Conservation (phyloP, 2,113 vertebrate genomes). For the Halichoerus grypus region DNA sequence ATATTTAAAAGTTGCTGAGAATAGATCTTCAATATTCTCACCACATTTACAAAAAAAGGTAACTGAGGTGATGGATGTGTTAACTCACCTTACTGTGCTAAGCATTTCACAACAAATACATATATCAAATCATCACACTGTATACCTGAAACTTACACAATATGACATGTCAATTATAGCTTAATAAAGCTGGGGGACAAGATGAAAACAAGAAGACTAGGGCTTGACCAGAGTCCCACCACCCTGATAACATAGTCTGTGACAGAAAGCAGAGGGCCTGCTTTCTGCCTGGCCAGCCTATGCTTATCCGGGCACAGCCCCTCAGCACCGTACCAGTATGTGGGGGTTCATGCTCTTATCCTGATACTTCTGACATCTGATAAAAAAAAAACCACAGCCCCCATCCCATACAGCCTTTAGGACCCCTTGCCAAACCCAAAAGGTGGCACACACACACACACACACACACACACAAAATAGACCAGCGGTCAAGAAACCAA, state of each 20-base stretch:
- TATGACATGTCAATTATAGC: background rate
- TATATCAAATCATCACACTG: background rate
- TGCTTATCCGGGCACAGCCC: background rate
- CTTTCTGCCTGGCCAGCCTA: background rate
- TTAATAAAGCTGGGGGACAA: background rate
- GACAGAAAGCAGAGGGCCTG: background rate
- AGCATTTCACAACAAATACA: background rate
- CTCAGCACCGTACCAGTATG: background rate
- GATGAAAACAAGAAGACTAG: background rate
- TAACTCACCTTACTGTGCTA: background rate
- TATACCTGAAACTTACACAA: background rate
- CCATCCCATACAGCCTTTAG: background rate
- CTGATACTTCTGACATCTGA: background rate
- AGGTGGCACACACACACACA: background rate
- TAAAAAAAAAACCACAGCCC: background rate
- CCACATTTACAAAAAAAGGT: background rate
- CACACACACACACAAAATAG: too few relatives aligned
- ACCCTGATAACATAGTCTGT: slow-evolving; percentile 12
- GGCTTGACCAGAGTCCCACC: background rate
- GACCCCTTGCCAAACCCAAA: background rate
- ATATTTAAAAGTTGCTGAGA: background rate
- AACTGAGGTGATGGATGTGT: background rate
- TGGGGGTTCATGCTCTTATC: background rate
- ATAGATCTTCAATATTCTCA: background rate
- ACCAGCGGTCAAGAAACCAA: background rate